Base-by-base conservation (phyloP, 1,140 invertebrate genomes). In the Cephus cinctus region DNA sequence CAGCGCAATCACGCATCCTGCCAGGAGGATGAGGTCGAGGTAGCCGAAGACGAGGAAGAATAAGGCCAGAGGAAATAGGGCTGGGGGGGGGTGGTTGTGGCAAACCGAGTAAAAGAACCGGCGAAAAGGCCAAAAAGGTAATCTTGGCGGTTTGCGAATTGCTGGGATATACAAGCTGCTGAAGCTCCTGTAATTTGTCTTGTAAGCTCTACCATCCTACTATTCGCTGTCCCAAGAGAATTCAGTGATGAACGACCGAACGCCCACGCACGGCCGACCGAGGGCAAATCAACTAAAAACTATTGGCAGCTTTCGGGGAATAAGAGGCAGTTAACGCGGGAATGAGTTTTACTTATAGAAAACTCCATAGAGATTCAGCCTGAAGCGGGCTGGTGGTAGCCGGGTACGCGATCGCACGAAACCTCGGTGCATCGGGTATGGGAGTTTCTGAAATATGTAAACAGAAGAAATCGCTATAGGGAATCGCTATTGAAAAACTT, bases 221-320 rank as follows among this genome's bases (percentile, higher is more conserved):
- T 39, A 39, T 35, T 18, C 27, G 23, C 31, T 32, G 50, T 54
- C 57, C 56, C 56, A 36, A 20, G 54, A 58, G 61, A 52, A 57
- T 45, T 19, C 47, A 12, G 50, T 62, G 59, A 67, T 66, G 56
- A 65, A 69, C 62, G 62, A 61, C 56, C 48, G 39, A 31, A 32
- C 48, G 47, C 51, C 41, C 49, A 40, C 56, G 41, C 57, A 54
- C 55, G 45, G 35, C 42, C 14, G 51, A n/a, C 47, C 47, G 30
- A 41, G 38, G 46, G 43, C 59, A 66, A 68, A 64, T 68, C 64
- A 65, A 56, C 58, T 60, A 47, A 65, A 61, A 62, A 66, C 61
- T 58, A 66, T 64, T 57, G 61, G 50, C 62, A 54, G 53, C 46
- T 54, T 48, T n/a, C n/a, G n/a, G n/a, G n/a, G n/a, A n/a, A n/a